These are phyloP conservation scores for Euzophera pinguis DNA, from an alignment of 2,888 invertebrate species.

Conservation along the genomic window DNA sequence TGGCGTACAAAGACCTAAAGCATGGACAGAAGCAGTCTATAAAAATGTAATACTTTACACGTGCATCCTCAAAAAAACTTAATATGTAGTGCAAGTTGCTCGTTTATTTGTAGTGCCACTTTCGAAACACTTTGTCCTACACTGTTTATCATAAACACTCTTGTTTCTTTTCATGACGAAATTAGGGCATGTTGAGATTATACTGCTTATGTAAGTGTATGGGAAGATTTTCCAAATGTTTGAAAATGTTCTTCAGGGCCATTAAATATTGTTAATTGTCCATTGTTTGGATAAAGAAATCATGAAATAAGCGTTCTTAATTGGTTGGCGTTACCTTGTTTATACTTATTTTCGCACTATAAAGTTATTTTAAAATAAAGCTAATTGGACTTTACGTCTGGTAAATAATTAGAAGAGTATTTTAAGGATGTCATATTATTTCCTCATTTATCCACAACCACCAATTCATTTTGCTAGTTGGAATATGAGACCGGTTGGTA, in stretches of 20 bases:
- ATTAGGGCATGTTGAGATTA: constrained; percentile 54
- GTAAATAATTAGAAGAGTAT: no score
- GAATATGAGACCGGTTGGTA: no score
- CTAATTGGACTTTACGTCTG: no score
- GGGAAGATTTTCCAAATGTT: constrained; percentile 30
- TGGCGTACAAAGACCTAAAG: no score
- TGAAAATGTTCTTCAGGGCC: constrained; percentile 8
- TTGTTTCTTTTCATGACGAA: constrained; percentile 56
- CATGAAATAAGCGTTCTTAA: neutral
- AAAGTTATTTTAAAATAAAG: no score
- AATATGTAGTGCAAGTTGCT: constrained; percentile 7
- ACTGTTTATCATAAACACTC: constrained; percentile 22
- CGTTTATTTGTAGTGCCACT: constrained; percentile 26
- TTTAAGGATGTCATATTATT: neutral
- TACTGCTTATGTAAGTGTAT: constrained; percentile 38
- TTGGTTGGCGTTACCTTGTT: neutral
- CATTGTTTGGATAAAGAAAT: neutral
- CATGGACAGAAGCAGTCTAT: neutral
- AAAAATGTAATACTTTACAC: constrained; percentile 29
- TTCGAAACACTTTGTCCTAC: constrained; percentile 36
- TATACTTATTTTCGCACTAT: no score
- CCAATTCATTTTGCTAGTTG: neutral
- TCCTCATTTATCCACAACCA: neutral
- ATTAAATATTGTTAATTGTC: neutral
- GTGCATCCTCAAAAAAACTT: constrained; percentile 32